A percentile compares a stretch with the other conserved stretches of the same genome.
phyloP scores from a whole-genome alignment of 1,140 invertebrate genomes.

The Amyelois transitella region DNA sequence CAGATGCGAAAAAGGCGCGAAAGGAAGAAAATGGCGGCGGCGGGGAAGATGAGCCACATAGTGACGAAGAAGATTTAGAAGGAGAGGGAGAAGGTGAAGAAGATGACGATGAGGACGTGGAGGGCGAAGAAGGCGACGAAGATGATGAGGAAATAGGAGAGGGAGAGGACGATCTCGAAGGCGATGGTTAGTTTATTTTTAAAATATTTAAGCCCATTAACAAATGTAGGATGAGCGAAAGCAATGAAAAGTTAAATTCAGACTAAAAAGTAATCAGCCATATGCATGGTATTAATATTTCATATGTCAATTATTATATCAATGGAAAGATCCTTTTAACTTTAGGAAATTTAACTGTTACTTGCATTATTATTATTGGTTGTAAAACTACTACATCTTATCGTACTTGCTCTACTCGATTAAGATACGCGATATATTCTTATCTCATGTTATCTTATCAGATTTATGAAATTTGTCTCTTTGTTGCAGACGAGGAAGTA shows the following conservation, averaged over 20 bases:
- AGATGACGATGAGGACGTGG: slow-evolving; percentile 76
- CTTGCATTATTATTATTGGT: too few relatives aligned
- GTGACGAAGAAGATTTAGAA: slow-evolving; percentile 78
- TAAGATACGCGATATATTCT: neutral
- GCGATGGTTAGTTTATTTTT: slow-evolving; percentile 58
- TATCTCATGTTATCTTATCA: neutral
- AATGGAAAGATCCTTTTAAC: too few relatives aligned
- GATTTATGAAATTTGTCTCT: neutral
- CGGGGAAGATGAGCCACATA: slow-evolving; percentile 76
- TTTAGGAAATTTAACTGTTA: too few relatives aligned
- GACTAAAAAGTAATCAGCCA: too few relatives aligned
- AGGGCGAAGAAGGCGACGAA: slow-evolving; percentile 78
- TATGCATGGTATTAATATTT: too few relatives aligned
- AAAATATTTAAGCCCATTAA: neutral
- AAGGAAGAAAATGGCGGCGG: slow-evolving; percentile 84
- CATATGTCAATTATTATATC: too few relatives aligned
- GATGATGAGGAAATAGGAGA: slow-evolving; percentile 81
- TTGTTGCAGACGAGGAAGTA: slow-evolving; percentile 77
- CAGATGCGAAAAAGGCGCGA: slow-evolving; percentile 84
- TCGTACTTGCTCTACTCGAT: too few relatives aligned
- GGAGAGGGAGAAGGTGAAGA: slow-evolving; percentile 68
- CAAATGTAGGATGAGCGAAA: too few relatives aligned
- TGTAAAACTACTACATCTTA: too few relatives aligned
- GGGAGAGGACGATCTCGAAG: slow-evolving; percentile 81
- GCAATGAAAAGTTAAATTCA: too few relatives aligned